Evolutionary conservation across 2,113 vertebrate genomes (phyloP).

Genomic region (Nesogale talazaci): DNA sequence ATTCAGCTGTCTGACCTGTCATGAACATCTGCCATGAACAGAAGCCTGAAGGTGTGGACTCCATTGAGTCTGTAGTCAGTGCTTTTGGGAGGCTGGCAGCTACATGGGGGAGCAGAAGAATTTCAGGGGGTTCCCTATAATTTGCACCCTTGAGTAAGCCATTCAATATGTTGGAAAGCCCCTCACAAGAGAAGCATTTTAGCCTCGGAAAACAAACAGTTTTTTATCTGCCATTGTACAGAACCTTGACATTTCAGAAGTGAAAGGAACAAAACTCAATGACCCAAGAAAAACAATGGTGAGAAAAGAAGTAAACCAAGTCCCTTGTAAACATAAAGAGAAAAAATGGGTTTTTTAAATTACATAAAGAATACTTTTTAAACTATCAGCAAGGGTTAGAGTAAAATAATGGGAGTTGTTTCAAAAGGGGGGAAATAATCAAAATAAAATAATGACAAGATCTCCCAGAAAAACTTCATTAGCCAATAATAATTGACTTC

Average conservation of each 20-base stretch:
- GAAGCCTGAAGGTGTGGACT: background rate
- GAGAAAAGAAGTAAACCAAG: constrained; percentile 38
- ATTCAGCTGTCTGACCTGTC: background rate
- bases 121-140: constrained; percentile 59
- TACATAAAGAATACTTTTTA: constrained; percentile 36
- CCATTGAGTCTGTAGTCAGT: background rate
- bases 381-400: background rate
- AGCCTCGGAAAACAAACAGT: constrained; percentile 69
- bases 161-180: constrained; percentile 73
- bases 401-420: constrained; percentile 9
- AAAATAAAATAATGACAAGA: background rate
- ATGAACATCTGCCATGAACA: background rate
- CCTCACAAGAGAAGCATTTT: constrained; percentile 51
- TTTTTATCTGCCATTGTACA: constrained; percentile 32
- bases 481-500: constrained; percentile 44
- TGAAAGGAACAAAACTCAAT: constrained; percentile 41
- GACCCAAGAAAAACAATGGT: constrained; percentile 33
- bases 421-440: background rate
- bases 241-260: constrained; percentile 64
- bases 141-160: constrained; percentile 28
- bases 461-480: background rate
- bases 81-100: constrained; percentile 20
- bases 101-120: background rate
- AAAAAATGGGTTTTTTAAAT: background rate
- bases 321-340: constrained; percentile 31